Conservation (phyloP, 2,797 vertebrate species). For the Sarcoramphus papa region DNA sequence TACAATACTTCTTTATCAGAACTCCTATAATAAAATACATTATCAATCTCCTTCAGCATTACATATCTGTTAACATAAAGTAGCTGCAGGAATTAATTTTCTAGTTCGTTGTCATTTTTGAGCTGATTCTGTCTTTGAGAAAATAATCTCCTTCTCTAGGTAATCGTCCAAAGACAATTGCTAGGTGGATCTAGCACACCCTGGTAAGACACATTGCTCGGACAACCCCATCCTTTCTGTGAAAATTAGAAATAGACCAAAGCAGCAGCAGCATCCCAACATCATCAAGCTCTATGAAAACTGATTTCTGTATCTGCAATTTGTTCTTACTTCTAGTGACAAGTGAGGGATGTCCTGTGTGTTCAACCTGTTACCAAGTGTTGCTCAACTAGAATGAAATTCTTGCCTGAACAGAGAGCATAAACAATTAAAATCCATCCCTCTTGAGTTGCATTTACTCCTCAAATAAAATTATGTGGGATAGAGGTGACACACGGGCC, state of each 20-base stretch:
- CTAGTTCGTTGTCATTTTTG: slow-evolving; percentile 6
- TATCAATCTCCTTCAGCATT: slow-evolving; percentile 4
- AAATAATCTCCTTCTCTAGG: slow-evolving; percentile 16
- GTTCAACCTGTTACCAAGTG: not conserved
- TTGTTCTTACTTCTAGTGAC: not conserved
- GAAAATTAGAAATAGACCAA: not conserved
- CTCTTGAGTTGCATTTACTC: not conserved
- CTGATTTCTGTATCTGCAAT: not conserved
- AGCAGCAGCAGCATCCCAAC: not conserved
- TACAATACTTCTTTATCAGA: not conserved
- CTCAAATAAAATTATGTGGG: not conserved
- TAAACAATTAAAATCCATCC: not conserved
- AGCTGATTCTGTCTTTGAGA: not conserved
- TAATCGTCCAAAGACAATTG: not conserved
- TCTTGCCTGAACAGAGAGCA: not conserved
- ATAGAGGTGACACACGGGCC: not conserved
- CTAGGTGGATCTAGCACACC: not conserved
- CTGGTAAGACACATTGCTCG: not conserved
- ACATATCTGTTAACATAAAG: not conserved
- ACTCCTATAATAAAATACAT: slow-evolving; percentile 18
- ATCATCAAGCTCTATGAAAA: not conserved
- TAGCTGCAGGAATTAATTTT: slow-evolving; percentile 19
- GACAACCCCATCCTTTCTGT: not conserved
- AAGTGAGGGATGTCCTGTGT: not conserved
- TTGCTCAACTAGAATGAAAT: not conserved